phyloP scores from a whole-genome alignment of 1,140 invertebrate genomes.

The Drosophila lowei region DNA sequence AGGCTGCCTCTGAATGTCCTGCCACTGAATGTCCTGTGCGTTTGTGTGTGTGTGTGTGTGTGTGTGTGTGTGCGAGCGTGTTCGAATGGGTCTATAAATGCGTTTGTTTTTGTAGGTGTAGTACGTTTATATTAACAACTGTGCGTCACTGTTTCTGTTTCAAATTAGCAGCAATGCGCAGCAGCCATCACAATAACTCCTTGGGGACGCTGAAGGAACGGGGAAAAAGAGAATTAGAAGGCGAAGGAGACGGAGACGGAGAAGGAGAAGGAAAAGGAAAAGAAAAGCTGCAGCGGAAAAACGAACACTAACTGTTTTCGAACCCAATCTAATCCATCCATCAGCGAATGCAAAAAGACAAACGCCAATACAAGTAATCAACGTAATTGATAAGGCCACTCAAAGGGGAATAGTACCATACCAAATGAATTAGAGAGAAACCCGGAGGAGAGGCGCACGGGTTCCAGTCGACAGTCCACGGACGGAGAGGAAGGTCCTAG shows the following conservation, averaged over 20 bases:
- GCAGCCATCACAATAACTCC: slow-evolving; percentile 32
- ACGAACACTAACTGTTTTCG: not conserved
- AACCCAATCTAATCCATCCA: slow-evolving; percentile 40
- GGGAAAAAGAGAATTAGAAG: too few relatives aligned
- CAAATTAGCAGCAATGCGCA: slow-evolving; percentile 57
- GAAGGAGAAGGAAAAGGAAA: not conserved
- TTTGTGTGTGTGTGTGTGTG: slow-evolving; percentile 4
- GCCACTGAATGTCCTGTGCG: slow-evolving; percentile 6
- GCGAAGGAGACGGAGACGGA: too few relatives aligned
- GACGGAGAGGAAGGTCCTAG: too few relatives aligned
- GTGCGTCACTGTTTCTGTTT: slow-evolving; percentile 19
- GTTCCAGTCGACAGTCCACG: too few relatives aligned
- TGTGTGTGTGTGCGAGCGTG: slow-evolving; percentile 14
- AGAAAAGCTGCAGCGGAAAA: slow-evolving; percentile 9
- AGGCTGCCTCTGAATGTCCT: slow-evolving; percentile 4
- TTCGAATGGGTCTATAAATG: not conserved
- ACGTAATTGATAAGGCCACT: slow-evolving; percentile 15
- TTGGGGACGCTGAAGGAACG: slow-evolving; percentile 1
- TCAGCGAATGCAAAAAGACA: slow-evolving; percentile 16
- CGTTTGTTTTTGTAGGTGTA: not conserved
- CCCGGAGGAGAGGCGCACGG: too few relatives aligned
- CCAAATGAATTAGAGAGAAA: too few relatives aligned
- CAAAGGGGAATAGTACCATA: too few relatives aligned
- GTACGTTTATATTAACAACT: slow-evolving; percentile 25
- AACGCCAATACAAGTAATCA: slow-evolving; percentile 10